phyloP scores from a whole-genome alignment of 2,888 invertebrate genomes.

The Tetranychus truncatus region DNA sequence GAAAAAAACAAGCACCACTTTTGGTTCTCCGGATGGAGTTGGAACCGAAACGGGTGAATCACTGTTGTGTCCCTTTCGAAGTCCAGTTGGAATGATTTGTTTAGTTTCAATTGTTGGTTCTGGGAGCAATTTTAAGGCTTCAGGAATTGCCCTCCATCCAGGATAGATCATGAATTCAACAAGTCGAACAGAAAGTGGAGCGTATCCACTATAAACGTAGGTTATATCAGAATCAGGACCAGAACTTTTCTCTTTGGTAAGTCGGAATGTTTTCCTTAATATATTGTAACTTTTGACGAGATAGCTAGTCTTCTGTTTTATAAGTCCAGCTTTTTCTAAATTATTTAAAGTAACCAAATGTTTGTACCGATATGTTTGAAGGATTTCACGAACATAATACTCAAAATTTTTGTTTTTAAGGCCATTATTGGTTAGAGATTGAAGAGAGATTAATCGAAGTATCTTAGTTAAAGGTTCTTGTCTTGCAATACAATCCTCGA shows the following conservation, averaged over 20 bases:
- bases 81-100: slow-evolving; percentile 35
- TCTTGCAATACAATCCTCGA: slow-evolving; percentile 78
- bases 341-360: slow-evolving; percentile 62
- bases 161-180: slow-evolving; percentile 35
- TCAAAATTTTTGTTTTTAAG: slow-evolving; percentile 68
- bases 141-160: slow-evolving; percentile 49
- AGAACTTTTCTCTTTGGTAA: slow-evolving; percentile 70
- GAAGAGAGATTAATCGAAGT: slow-evolving; percentile 71
- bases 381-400: slow-evolving; percentile 50
- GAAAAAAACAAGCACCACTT: slow-evolving; percentile 73
- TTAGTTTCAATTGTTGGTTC: slow-evolving; percentile 46
- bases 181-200: slow-evolving; percentile 65
- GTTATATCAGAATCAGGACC: slow-evolving; percentile 70
- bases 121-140: slow-evolving; percentile 57
- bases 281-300: slow-evolving; percentile 31
- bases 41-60: slow-evolving; percentile 30
- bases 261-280: slow-evolving; percentile 44
- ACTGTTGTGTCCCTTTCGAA: slow-evolving; percentile 25
- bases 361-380: slow-evolving; percentile 64
- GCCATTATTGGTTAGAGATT: slow-evolving; percentile 78
- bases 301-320: slow-evolving; percentile 39
- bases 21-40: slow-evolving; percentile 32
- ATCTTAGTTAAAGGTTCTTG: slow-evolving; percentile 60
- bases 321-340: slow-evolving; percentile 62
- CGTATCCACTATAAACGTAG: slow-evolving; percentile 76